phyloP scores from a whole-genome alignment of 35 echinoderm and acorn worm genomes.

The Hemicentrotus pulcherrimus region DNA sequence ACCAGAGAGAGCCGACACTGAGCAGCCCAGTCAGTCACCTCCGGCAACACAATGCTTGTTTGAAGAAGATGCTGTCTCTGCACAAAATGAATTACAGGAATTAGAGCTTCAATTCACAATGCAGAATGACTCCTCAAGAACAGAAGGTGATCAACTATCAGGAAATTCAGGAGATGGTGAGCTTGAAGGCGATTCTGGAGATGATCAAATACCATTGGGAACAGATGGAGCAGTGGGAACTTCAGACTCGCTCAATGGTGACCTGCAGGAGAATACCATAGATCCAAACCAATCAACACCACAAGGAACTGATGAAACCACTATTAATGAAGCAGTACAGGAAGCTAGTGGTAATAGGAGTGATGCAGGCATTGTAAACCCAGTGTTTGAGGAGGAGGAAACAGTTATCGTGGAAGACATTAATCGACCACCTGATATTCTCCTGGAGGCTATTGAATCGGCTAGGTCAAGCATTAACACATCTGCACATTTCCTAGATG shows the following conservation, averaged over 20 bases:
- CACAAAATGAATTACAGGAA: background rate
- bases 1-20: background rate
- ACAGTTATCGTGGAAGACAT: background rate
- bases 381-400: slow-evolving; percentile 15
- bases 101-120: background rate
- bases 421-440: slow-evolving; percentile 26
- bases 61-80: background rate
- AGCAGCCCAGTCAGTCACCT: background rate
- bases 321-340: background rate
- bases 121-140: background rate
- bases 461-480: slow-evolving; percentile 25
- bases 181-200: background rate
- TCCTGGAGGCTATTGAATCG: slow-evolving; percentile 30
- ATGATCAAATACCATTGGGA: background rate
- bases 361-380: background rate
- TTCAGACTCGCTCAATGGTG: background rate
- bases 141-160: background rate
- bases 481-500: background rate
- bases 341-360: background rate
- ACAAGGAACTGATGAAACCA: background rate
- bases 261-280: background rate
- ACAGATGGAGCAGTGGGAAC: background rate
- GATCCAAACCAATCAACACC: background rate
- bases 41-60: background rate
- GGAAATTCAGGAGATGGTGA: background rate